These are phyloP conservation scores for Acanthurus tractus DNA, from an alignment of 2,797 vertebrate genomes.

Conservation along the genomic window DNA sequence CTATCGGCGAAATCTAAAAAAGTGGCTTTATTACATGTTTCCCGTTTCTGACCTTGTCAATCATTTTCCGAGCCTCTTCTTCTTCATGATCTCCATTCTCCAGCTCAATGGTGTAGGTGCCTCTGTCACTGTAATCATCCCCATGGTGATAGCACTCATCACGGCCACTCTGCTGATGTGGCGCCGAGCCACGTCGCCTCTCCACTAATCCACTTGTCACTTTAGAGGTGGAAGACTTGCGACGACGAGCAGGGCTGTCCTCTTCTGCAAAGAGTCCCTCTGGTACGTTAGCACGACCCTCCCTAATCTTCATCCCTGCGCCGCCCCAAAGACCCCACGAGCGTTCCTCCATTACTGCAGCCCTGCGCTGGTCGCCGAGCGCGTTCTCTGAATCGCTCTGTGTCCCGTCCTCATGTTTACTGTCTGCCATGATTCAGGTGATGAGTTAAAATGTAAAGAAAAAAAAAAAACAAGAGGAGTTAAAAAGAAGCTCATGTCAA, in stretches of 20 bases:
- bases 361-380: constrained; percentile 89
- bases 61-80: constrained; percentile 94
- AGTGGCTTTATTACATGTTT: background rate
- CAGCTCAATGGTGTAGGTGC: constrained; percentile 94
- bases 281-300: constrained; percentile 86
- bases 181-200: constrained; percentile 79
- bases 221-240: constrained; percentile 89
- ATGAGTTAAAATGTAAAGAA: constrained; percentile 6
- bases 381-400: constrained; percentile 96
- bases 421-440: constrained; percentile 81
- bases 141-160: constrained; percentile 87
- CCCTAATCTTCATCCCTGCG: constrained; percentile 84
- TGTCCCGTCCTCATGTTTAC: constrained; percentile 96
- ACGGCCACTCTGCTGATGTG: constrained; percentile 76
- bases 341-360: constrained; percentile 85
- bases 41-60: constrained; percentile 90
- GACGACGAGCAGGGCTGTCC: constrained; percentile 91
- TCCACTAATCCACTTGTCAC: constrained; percentile 73
- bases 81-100: constrained; percentile 93
- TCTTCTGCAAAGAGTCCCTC: constrained; percentile 93
- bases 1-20: background rate
- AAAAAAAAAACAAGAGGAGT: background rate
- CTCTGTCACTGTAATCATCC: constrained; percentile 95
- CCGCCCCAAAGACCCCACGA: constrained; percentile 81
- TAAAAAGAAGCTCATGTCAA: background rate